Evolutionary conservation across 2,113 vertebrate genomes (phyloP).

Genomic region (Pachypanchax playfairii): DNA sequence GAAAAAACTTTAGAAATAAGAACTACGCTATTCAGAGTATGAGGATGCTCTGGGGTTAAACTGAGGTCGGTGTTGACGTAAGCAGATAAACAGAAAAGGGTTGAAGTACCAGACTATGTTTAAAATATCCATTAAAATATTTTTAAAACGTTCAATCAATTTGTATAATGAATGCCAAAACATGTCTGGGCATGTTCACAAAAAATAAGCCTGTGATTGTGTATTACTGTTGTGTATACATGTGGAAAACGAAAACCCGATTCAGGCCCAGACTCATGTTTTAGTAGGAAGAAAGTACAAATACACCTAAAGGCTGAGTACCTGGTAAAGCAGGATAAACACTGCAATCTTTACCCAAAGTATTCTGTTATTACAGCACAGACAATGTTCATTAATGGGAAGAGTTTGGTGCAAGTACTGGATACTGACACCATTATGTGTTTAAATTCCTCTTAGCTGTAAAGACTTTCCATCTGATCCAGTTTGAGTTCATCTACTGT

Average conservation of each 20-base stretch:
- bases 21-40: neutral
- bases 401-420: neutral
- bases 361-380: neutral
- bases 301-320: neutral
- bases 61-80: neutral
- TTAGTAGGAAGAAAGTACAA: neutral
- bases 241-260: neutral
- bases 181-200: neutral
- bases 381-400: neutral
- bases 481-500: neutral
- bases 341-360: neutral
- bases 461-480: neutral
- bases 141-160: neutral
- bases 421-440: neutral
- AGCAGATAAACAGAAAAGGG: neutral
- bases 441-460: neutral
- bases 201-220: neutral
- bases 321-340: constrained; percentile 6
- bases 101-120: no score
- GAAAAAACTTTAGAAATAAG: no score
- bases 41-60: neutral
- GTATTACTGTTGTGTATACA: neutral
- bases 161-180: neutral
- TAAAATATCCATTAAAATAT: neutral
- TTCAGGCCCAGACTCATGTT: neutral